Evolutionary conservation across 2,888 invertebrate species (phyloP), one percentile per base, ranked within the genome.

Genomic region (Eristalinus sepulchralis): DNA sequence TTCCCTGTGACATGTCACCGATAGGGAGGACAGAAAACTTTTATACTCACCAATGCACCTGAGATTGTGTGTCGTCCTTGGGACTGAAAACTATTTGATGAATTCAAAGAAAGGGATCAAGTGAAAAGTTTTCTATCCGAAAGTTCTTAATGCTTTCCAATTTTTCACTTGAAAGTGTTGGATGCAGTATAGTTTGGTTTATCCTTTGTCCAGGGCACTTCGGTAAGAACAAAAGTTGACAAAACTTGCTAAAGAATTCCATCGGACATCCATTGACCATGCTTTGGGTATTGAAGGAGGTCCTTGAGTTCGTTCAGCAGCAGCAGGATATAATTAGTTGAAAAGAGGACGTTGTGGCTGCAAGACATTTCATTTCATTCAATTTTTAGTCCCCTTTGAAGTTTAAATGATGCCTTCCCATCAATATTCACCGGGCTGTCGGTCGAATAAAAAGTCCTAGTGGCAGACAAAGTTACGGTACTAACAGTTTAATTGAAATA

Each of bases 81-180:
- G 57, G 67, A 55, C 27, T 59, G 17, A 11, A 53, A 67, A 83
- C 73, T 79, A 83, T 83, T 79, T 80, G 80, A 83, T 80, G 75
- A 80, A 79, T 83, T 80, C 71, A 79, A 80, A 62, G 79, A 79
- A 68, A 83, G 79, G 79, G 83, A 83, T 83, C 75, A 83, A 75
- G 39, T 75, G 53, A 20, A 83, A 79, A 83, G 39, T 79, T 83
- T 79, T 36, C 70, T 70, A 47, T 66, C 55, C 53, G 57, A 66
- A 39, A 83, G 83, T 68, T 83, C 24, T 59, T 80, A 83, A 78
- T 72, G 62, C 64, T 67, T 77, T 55, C 60, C 67, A 63, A 83
- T 83, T 83, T 78, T 78, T 72, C 78, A 83, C 72, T 78, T 47
- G 39, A 83, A 78, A 62, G 72, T 83, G 77, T 77, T 59, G 78